Evolutionary conservation across 2,888 invertebrate species (phyloP), one percentile per base, ranked within the genome.

Genomic region (Leucophenga maculata): DNA sequence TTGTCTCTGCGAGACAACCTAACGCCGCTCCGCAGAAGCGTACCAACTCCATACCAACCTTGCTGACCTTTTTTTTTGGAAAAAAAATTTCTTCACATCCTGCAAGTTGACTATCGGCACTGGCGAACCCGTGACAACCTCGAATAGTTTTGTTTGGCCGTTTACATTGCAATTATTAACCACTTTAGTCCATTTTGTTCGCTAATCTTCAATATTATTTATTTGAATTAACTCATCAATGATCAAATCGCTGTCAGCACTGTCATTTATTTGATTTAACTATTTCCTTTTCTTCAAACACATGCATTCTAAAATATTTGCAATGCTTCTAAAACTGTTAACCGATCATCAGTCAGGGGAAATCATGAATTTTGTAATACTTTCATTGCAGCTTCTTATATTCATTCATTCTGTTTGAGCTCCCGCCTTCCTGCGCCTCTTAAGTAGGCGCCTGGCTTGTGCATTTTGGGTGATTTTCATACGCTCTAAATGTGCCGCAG

Each of bases 71-170:
- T 54, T 20, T 13, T 13, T 69, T 54, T 20, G 39, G 64, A 54
- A 69, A 64, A 69, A 64, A 18, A 46, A 69, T 18, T 69, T 67
- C 62, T 59, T 26, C 9, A 13, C 59, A n/a, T 72, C 52, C 18
- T 6, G 57, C 50, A 69, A 31, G 44, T 69, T 67, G 54, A 68
- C 66, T 13, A 72, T 65, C 22, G 69, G 46, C 20, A 69, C 69
- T 46, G 59, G 69, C 8, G 69, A 55, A 18, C 67, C 67, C 64
- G 72, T 72, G 64, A 69, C 67, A 3, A 72, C 69, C 57, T 72
- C 68, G 66, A 69, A 72, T 32, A 64, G 65, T 3, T 68, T 65
- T 52, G 50, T 48, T n/a, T 60, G 6, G 69, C 68, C 62, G 68
- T 68, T 68, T 13, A 72, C 69, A 32, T 69, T 54, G 64, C 69